Evolutionary conservation across 2,113 vertebrate genomes (phyloP).

Genomic region (Sterrhoptilus dennistouni): DNA sequence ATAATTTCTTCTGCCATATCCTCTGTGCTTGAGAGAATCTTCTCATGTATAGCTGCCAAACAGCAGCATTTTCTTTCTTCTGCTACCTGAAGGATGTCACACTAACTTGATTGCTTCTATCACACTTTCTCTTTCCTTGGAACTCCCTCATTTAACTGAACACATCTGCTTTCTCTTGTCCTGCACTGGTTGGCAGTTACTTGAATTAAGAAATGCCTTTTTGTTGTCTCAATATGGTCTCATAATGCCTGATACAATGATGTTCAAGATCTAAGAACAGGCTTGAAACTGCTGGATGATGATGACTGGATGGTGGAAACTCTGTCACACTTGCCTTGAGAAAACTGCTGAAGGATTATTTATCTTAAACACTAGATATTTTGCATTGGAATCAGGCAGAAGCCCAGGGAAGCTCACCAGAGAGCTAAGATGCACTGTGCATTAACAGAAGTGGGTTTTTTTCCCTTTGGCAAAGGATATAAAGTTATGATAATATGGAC

Average conservation of each 20-base stretch:
- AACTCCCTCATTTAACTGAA: not conserved
- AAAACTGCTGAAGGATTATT: not conserved
- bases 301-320: not conserved
- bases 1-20: not conserved
- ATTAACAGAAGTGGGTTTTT: not conserved
- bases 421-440: not conserved
- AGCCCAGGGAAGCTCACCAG: not conserved
- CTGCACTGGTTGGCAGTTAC: not conserved
- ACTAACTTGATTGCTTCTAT: not conserved
- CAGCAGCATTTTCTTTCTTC: not conserved
- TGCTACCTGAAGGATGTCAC: not conserved
- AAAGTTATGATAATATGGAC: not conserved
- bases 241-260: not conserved
- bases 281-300: not conserved
- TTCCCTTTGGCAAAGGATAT: not conserved
- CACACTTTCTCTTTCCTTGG: not conserved
- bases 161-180: not conserved
- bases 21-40: not conserved
- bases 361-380: not conserved
- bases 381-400: not conserved
- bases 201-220: not conserved
- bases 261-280: not conserved
- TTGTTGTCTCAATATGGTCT: not conserved
- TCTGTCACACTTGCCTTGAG: not conserved
- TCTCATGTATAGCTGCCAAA: not conserved